Evolutionary conservation across 1,140 invertebrate genomes (phyloP), one percentile per base, ranked within the genome.

Genomic region (Panulirus ornatus): DNA sequence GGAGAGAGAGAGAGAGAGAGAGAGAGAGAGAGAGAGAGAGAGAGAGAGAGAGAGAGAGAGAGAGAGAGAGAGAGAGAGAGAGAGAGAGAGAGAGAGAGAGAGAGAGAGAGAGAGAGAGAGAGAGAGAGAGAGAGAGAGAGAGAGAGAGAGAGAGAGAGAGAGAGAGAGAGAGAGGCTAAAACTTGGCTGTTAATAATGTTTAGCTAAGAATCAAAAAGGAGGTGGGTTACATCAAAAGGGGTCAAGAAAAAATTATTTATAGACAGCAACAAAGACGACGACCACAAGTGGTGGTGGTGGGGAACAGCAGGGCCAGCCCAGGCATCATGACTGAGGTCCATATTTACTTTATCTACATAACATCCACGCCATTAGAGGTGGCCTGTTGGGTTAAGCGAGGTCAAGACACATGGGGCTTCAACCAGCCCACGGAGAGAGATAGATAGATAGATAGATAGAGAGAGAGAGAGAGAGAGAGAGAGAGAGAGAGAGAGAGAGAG

Each of bases 401-500:
- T 73, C 70, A 73, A 8, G 6, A 14, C 30, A n/a, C n/a, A n/a
- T n/a, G n/a, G n/a, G n/a, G n/a, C n/a, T n/a, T n/a, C n/a, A n/a
- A n/a, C n/a, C n/a, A n/a, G n/a, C n/a, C n/a, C n/a, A n/a, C n/a
- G n/a, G n/a, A n/a, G n/a, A n/a, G n/a, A n/a, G n/a, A n/a, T n/a
- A n/a, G n/a, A n/a, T n/a, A n/a, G n/a, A n/a, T n/a, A n/a, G n/a
- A n/a, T n/a, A n/a, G n/a, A n/a, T n/a, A n/a, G n/a, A n/a, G n/a
- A n/a, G n/a, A 36, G n/a, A 73, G 71, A 73, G 34, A 36, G 34
- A 73, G n/a, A 73, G 71, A 73, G n/a, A 36, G 71, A 79, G 54
- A 83, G 40, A 73, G 70, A 79, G 76, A 73, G 70, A 73, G 76
- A 79, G 51, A 84, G 47, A 84, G 54, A 84, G 81, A 63, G 54